Evolutionary conservation across 2,797 vertebrate genomes (phyloP).

Genomic region (Arrhamphus sclerolepis): DNA sequence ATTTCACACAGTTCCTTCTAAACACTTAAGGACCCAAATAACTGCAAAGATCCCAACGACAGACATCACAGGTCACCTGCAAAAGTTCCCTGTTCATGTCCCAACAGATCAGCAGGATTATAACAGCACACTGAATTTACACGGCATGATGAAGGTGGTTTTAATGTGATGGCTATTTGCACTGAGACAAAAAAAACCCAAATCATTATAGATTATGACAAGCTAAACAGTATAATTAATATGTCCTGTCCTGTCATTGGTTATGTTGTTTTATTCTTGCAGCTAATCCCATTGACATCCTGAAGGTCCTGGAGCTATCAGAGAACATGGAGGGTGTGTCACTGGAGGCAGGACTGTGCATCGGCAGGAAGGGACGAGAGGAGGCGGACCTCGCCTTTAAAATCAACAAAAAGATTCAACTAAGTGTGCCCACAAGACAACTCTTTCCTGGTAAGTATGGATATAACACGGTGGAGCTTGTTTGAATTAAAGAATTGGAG

Average conservation of each 20-base stretch:
- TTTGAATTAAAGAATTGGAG: neutral
- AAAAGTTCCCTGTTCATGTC: neutral
- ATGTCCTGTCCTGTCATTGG: neutral
- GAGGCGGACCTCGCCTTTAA: constrained; percentile 85
- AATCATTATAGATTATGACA: too few relatives aligned
- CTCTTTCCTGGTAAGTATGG: constrained; percentile 84
- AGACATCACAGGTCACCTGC: neutral
- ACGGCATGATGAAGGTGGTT: neutral
- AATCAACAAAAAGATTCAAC: constrained; percentile 82
- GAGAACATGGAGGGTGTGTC: constrained; percentile 83
- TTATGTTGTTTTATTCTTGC: constrained; percentile 14
- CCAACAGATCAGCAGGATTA: neutral
- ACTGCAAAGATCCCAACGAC: neutral
- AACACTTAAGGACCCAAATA: neutral
- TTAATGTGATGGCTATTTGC: neutral
- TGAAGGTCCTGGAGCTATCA: constrained; percentile 82
- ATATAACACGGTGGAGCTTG: neutral
- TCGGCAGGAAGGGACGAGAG: constrained; percentile 74
- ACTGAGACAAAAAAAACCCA: neutral
- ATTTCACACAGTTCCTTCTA: neutral
- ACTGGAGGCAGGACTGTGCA: constrained; percentile 85
- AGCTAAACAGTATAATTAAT: neutral
- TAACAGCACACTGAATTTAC: too few relatives aligned
- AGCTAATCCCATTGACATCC: constrained; percentile 81
- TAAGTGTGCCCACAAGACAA: constrained; percentile 83